Evolutionary conservation across 2,113 vertebrate genomes (phyloP), one percentile per base, ranked within the genome.

Genomic region (Scomber japonicus): DNA sequence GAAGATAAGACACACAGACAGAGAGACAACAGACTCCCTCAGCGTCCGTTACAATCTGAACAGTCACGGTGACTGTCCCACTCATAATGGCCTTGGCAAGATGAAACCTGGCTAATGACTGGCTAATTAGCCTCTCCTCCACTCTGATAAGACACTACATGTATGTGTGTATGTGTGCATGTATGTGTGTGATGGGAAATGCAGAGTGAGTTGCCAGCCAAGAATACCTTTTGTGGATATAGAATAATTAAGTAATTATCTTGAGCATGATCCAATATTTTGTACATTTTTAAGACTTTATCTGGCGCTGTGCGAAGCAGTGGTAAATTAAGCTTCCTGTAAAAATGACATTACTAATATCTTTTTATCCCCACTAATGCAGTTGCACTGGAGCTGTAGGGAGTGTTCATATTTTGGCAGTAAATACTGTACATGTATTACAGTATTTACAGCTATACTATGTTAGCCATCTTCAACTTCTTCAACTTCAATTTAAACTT

Each of bases 61-160:
- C 69, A 80, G 72, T 83, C 53, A 68, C 64, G 68, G 13, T 55
- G 44, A 56, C 63, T 74, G 49, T 78, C 66, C 65, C 55, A 30
- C 78, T 88, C 83, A 86, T 85, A 88, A 84, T 81, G 68, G 65
- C 75, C 75, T 69, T 51, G 71, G 90, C 90, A 83, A 87, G 75
- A 86, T 75, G 83, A 90, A 85, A 85, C 88, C 89, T 84, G 81
- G 55, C 87, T 86, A 90, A 88, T 88, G 89, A 87, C 78, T 80
- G 71, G 83, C 75, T 89, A 88, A 92, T 94, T 88, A 91, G 46
- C 53, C 63, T 88, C 68, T 82, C 80, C 44, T 71, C 82, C 80
- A 50, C 78, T 80, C 61, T 51, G 80, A 91, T 74, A 86, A 83
- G 54, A 72, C 62, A 45, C 13, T 54, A 13, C 16, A 3, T 64